These are phyloP conservation scores for Thinocorus orbignyianus DNA, from an alignment of 2,113 vertebrate species.

Conservation along the genomic window DNA sequence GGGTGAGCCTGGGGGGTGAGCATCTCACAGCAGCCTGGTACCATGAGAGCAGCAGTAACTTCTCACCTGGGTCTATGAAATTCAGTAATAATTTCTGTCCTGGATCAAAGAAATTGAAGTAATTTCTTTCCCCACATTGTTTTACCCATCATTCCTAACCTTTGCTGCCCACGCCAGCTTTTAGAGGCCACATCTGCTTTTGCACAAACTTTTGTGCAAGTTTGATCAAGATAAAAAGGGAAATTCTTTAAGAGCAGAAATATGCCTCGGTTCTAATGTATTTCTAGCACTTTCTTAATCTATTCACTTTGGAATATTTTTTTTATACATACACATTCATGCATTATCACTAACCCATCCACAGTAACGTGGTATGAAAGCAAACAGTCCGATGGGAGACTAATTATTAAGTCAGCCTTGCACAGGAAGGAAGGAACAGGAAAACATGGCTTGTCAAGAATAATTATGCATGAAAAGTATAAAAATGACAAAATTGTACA, in stretches of 20 bases:
- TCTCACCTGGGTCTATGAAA: background rate
- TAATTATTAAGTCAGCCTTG: background rate
- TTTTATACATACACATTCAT: background rate
- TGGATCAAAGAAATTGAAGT: background rate
- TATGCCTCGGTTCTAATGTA: background rate
- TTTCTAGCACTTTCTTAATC: background rate
- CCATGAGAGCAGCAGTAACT: background rate
- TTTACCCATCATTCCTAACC: background rate
- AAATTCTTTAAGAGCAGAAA: background rate
- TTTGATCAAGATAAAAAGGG: background rate
- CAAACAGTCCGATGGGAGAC: background rate
- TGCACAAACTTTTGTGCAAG: background rate
- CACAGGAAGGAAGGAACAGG: background rate
- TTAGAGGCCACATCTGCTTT: background rate
- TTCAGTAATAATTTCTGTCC: background rate
- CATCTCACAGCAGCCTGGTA: background rate
- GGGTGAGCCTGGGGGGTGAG: background rate
- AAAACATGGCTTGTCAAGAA: slow-evolving; percentile 5
- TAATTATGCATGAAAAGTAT: background rate
- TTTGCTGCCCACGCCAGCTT: background rate
- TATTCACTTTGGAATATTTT: slow-evolving; percentile 24
- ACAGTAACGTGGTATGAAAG: background rate
- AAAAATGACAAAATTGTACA: background rate
- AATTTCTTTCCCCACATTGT: background rate
- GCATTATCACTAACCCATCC: background rate